Conservation (phyloP, 2,888 invertebrate species). For the Acrocera orbiculus region DNA sequence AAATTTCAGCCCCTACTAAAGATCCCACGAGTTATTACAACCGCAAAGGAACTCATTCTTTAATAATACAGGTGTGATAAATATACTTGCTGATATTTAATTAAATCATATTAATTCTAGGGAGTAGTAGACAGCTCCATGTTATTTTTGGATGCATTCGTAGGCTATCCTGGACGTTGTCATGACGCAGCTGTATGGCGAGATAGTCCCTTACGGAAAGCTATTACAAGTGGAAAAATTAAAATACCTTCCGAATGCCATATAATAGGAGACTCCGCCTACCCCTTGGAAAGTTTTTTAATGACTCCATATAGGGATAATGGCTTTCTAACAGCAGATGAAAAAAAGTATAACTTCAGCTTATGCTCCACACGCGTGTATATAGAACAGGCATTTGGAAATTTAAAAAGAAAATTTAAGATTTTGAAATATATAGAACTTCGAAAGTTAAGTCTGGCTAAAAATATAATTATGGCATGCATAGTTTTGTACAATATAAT, state of each 20-base stretch:
- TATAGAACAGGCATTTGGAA: neutral
- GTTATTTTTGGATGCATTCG: neutral
- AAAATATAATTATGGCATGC: too few species aligned
- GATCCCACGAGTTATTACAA: neutral
- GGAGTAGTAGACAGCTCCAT: neutral
- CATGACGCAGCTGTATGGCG: neutral
- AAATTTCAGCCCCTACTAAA: neutral
- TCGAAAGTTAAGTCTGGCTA: too few species aligned
- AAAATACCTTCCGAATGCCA: neutral
- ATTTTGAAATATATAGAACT: neutral
- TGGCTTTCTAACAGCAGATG: neutral
- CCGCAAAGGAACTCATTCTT: neutral
- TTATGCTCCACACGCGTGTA: neutral
- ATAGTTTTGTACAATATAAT: too few species aligned
- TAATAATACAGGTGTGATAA: neutral
- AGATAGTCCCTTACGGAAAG: neutral
- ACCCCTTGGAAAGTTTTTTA: neutral
- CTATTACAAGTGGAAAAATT: neutral
- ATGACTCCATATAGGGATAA: neutral
- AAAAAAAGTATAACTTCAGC: neutral
- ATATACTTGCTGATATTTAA: neutral
- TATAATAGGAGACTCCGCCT: neutral
- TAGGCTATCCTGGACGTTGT: neutral
- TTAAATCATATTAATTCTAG: neutral
- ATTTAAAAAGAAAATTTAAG: neutral